Base-by-base conservation (phyloP, 1,140 invertebrate genomes). In the Lordiphosa mommai region DNA sequence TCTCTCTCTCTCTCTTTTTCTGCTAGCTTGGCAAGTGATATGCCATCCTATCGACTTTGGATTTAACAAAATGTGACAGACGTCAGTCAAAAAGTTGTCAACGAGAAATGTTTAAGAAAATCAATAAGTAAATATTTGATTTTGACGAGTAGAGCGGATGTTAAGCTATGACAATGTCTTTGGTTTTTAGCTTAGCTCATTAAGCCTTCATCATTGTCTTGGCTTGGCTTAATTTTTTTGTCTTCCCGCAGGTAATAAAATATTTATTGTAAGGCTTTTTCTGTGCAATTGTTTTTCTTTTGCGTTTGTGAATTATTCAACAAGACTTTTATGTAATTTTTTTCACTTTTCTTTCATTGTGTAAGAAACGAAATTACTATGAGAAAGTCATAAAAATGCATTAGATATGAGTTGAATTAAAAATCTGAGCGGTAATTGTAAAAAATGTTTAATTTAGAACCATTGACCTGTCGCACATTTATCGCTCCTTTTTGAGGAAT, bases 111-210 rank as follows among this genome's bases (percentile, higher is more conserved):
- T 71, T 80, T 74, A 71, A 74, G 40, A 71, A 82, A 80, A 82
- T 80, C 76, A 69, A 80, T 80, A 74, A 61, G 57, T 79, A 72
- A 59, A 77, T 77, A 72, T 66, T 60, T 55, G 23, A 65, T 16
- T 47, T 47, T 30, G 63, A 68, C 37, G 20, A 61, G 58, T 36
- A 29, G 37, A 53, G 43, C 55, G 64, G 63, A 68, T 60, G 65
- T 55, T 64, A n/a, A 17, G 38, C 49, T 29, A 17, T 32, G 60
- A 47, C 29, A 40, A 32, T 49, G 55, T 60, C 63, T 59, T 47
- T 30, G 29, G 55, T 38, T 53, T 67, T 67, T 68, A 68, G 40
- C 40, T 58, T 37, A 30, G 30, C 27, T 47, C 27, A 47, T 47
- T 47, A 47, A 47, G 29, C 30, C 30, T 16, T 47, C 9, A 46